phyloP scores from a whole-genome alignment of 37 sponge, comb jelly and placozoan genomes.

The Chondrilla cf. caribensis region DNA sequence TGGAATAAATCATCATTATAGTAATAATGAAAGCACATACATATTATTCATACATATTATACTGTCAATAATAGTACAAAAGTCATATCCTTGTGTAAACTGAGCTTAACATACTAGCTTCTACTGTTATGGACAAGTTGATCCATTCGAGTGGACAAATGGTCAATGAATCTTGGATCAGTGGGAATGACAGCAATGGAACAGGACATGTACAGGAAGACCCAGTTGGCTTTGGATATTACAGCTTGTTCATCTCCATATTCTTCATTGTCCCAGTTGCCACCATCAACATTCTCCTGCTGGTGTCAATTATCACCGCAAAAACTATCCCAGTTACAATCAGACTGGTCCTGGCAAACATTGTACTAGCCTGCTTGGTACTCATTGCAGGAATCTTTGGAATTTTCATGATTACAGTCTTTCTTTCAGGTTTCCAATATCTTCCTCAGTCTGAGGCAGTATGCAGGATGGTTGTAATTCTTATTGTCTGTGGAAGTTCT shows the following conservation, averaged over 20 bases:
- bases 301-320: not conserved
- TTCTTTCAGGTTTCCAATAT: not conserved
- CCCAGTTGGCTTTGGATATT: not conserved
- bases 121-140: no score
- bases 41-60: no score
- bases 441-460: not conserved
- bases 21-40: no score
- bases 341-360: not conserved
- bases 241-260: not conserved
- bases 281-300: not conserved
- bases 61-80: no score
- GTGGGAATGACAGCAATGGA: no score
- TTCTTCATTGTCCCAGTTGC: not conserved
- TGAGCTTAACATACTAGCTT: no score
- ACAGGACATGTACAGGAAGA: no score
- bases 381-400: not conserved
- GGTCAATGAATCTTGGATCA: no score
- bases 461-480: not conserved
- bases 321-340: not conserved
- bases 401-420: not conserved
- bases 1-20: no score
- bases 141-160: no score
- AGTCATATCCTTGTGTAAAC: no score
- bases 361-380: not conserved
- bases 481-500: not conserved